These are phyloP conservation scores for Cabera pusaria DNA, from an alignment of 2,888 invertebrate species.

Conservation along the genomic window DNA sequence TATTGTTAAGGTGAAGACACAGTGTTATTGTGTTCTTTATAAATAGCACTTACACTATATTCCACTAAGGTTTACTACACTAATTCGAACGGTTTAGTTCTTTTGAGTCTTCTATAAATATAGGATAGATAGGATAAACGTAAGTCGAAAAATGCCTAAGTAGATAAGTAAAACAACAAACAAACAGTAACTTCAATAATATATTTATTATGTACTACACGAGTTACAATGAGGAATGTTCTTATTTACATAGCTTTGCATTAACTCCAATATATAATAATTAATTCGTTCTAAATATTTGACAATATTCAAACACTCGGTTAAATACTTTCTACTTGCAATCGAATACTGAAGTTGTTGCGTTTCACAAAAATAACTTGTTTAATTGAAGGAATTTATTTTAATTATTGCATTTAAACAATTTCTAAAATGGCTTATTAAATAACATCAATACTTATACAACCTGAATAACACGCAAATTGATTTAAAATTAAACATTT, in stretches of 20 bases:
- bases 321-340: slow-evolving; percentile 40
- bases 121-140: too few relatives aligned
- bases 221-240: slow-evolving; percentile 83
- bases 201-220: slow-evolving; percentile 83
- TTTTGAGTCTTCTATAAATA: too few relatives aligned
- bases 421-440: slow-evolving; percentile 47
- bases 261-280: slow-evolving; percentile 59
- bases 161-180: slow-evolving; percentile 55
- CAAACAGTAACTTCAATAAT: slow-evolving; percentile 82
- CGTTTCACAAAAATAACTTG: slow-evolving; percentile 35
- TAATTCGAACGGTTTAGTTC: too few relatives aligned
- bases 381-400: slow-evolving; percentile 25
- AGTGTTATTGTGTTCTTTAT: too few relatives aligned
- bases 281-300: slow-evolving; percentile 40
- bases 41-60: too few relatives aligned
- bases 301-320: slow-evolving; percentile 41
- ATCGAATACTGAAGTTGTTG: slow-evolving; percentile 66
- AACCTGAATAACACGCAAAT: slow-evolving; percentile 29
- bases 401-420: slow-evolving; percentile 33
- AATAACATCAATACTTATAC: slow-evolving; percentile 38
- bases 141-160: too few relatives aligned
- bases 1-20: too few relatives aligned
- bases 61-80: too few relatives aligned
- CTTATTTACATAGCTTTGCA: slow-evolving; percentile 80
- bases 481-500: slow-evolving; percentile 35